Evolutionary conservation across 2,113 vertebrate genomes (phyloP), one percentile per base, ranked within the genome.

Genomic region (Mormoops blainvillei): DNA sequence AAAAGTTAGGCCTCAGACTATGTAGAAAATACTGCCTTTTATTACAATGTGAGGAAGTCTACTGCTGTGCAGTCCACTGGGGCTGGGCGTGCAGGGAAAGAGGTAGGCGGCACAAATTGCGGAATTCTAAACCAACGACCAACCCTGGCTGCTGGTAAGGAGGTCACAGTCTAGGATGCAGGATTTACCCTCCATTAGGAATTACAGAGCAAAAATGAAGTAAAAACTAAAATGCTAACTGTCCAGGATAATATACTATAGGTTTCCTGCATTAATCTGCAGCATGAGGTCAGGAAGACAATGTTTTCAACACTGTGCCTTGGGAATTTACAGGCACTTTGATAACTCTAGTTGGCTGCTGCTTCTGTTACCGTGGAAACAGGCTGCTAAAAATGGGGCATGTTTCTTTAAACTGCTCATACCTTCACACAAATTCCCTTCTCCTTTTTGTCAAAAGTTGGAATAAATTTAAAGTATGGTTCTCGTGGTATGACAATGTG

Each of bases 291-390:
- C 24, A 95, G 94, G 94, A 96, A 97, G 97, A 97, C 94, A 48
- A 28, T 33, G 94, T 38, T 87, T 96, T 94, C 87, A 97, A 85
- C 78, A 97, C 84, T 95, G n/a, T 96, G 96, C 91, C 87, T 91
- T 97, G 98, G 98, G 98, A 98, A 98, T 98, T 98, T 98, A 98
- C 98, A 97, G 96, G 97, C 91, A 92, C 63, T 0, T 41, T 58
- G 90, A 78, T 80, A 98, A 98, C 95, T 97, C 95, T 80, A 0
- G 91, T 77, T 97, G 97, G 97, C 97, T 98, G 97, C 95, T 93
- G 92, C 90, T 97, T 97, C 92, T 97, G 98, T 98, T 98, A 92
- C 97, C 96, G 98, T 98, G 98, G 98, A 98, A 98, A 98, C 98
- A 98, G 97, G 85, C 91, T 81, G 97, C 98, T 98, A 98, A 98